phyloP scores from a whole-genome alignment of 2,113 vertebrate genomes.

The Sander lucioperca region DNA sequence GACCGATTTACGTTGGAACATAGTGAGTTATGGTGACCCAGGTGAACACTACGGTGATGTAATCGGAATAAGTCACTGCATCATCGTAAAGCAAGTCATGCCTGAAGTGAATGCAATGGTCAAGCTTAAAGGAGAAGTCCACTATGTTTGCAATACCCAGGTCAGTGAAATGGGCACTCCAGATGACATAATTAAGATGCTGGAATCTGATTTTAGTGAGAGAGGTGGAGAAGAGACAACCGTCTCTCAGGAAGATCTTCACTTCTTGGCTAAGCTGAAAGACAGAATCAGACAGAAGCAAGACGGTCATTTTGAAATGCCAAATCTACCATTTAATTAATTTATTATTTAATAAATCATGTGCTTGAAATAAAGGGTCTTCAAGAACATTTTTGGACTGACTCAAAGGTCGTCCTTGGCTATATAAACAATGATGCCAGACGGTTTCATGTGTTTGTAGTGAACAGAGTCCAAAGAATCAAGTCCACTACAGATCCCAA shows the following conservation, averaged over 20 bases:
- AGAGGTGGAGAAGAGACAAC: background rate
- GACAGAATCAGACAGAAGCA: too few relatives aligned
- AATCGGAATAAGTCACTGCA: slow-evolving; percentile 12
- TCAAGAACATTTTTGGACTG: background rate
- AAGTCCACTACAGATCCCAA: background rate
- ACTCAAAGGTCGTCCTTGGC: background rate
- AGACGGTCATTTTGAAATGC: too few relatives aligned
- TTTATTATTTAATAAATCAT: too few relatives aligned
- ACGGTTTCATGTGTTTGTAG: background rate
- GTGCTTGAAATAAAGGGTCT: background rate
- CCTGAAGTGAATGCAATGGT: too few relatives aligned
- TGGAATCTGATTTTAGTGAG: background rate
- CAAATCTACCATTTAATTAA: too few relatives aligned
- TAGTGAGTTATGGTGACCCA: slow-evolving; percentile 18
- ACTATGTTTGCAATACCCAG: too few relatives aligned
- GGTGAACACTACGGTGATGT: slow-evolving; percentile 38
- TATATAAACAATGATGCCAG: background rate
- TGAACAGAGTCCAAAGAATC: background rate
- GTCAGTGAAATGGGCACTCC: background rate
- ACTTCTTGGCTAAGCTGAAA: too few relatives aligned
- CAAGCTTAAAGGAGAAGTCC: too few relatives aligned
- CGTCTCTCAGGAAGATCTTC: background rate
- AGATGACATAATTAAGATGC: background rate
- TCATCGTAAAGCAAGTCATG: background rate
- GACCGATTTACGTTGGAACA: background rate